phyloP scores from a whole-genome alignment of 2,113 vertebrate genomes.

The Hyla sarda region DNA sequence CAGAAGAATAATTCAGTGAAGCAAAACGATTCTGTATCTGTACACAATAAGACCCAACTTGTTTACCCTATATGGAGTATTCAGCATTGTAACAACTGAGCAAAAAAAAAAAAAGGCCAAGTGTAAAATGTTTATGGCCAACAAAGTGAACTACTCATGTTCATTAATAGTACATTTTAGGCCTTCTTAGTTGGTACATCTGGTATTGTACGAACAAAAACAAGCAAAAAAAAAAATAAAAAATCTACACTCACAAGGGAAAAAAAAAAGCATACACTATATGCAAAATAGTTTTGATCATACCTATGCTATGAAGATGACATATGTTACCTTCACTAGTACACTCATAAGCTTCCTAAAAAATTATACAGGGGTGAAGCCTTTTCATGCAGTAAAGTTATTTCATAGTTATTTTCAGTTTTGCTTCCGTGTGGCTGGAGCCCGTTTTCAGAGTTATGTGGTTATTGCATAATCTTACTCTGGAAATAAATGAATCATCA shows the following conservation, averaged over 20 bases:
- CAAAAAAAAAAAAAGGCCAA: background rate
- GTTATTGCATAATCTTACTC: background rate
- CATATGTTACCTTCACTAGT: background rate
- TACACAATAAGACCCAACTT: background rate
- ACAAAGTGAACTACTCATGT: background rate
- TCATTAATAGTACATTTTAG: background rate
- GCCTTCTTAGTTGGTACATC: no score
- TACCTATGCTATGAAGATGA: constrained; percentile 1
- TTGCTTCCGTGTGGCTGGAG: background rate
- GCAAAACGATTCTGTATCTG: background rate
- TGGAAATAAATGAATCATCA: background rate
- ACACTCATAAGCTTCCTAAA: background rate
- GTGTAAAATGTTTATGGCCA: background rate
- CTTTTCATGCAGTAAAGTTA: background rate
- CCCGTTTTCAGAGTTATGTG: background rate
- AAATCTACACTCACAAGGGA: no score
- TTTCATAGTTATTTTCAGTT: background rate
- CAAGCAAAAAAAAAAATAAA: background rate
- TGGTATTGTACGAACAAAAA: no score
- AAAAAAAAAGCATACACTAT: background rate
- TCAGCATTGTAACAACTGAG: background rate
- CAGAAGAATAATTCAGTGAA: background rate
- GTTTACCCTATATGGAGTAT: background rate
- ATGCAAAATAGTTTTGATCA: background rate
- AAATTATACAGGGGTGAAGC: background rate